phyloP scores from a whole-genome alignment of 2,888 invertebrate genomes.

The Ariolimax columbianus region DNA sequence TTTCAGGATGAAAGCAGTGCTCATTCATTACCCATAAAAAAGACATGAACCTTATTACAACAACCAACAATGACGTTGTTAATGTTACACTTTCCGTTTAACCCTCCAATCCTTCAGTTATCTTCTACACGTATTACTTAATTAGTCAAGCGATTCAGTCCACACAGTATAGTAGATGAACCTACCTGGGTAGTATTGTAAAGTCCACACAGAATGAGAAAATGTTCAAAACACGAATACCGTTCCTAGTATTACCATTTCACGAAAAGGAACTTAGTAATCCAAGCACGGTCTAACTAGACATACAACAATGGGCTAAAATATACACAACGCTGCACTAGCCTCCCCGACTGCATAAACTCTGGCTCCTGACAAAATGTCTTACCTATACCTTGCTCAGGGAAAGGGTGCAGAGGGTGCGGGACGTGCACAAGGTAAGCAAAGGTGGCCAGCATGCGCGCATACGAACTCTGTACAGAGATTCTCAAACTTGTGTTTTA shows the following conservation, averaged over 20 bases:
- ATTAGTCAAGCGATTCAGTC: too few species aligned
- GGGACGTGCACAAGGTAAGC: not conserved
- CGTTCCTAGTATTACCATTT: not conserved
- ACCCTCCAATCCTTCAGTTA: too few species aligned
- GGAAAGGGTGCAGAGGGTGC: not conserved
- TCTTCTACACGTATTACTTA: too few species aligned
- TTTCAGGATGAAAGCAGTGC: too few species aligned
- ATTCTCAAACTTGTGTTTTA: too few species aligned
- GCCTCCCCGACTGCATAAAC: not conserved
- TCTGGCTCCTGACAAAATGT: not conserved
- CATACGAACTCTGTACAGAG: too few species aligned
- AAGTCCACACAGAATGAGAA: not conserved
- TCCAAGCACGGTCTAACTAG: not conserved
- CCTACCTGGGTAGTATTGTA: not conserved
- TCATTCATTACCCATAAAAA: too few species aligned
- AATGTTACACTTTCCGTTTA: too few species aligned
- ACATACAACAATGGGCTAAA: not conserved
- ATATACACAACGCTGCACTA: not conserved
- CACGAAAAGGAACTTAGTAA: conserved; percentile 7
- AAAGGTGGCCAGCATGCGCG: not conserved
- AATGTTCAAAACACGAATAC: not conserved
- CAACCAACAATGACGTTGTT: too few species aligned
- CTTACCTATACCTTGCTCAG: not conserved
- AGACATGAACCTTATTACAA: too few species aligned
- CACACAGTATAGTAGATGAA: too few species aligned